phyloP scores from a whole-genome alignment of 2,113 vertebrate species.

The Clupea harengus region DNA sequence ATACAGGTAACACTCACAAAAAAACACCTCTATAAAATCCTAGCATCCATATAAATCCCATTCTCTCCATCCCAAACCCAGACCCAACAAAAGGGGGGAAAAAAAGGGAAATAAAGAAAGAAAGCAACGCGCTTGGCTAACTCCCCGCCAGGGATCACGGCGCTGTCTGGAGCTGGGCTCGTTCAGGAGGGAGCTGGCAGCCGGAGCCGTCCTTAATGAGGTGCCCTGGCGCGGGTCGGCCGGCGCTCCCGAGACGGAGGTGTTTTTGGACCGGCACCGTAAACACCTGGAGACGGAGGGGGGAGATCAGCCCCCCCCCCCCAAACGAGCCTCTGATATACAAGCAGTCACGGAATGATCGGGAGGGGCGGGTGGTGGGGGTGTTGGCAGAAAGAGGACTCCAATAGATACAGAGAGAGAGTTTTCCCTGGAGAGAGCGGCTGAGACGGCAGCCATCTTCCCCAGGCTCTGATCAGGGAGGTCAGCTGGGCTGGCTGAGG shows the following conservation, averaged over 20 bases:
- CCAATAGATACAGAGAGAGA: not conserved
- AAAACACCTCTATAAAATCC: not conserved
- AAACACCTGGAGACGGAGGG: not conserved
- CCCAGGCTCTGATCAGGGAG: not conserved
- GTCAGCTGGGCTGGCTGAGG: too few relatives aligned
- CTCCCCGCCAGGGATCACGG: slow-evolving; percentile 8
- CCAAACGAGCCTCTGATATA: not conserved
- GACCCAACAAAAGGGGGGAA: not conserved
- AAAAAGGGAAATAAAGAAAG: not conserved
- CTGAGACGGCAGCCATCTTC: not conserved
- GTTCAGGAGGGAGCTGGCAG: not conserved
- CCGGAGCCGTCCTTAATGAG: not conserved
- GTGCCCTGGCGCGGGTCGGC: not conserved
- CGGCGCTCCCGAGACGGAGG: not conserved
- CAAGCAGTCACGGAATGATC: not conserved
- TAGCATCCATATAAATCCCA: not conserved
- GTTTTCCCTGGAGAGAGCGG: not conserved
- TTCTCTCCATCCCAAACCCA: not conserved
- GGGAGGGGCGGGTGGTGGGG: not conserved
- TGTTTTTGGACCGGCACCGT: not conserved
- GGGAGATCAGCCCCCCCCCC: not conserved
- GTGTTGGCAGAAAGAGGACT: not conserved
- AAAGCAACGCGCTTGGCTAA: not conserved
- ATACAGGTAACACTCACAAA: not conserved
- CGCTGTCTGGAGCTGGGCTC: not conserved